phyloP scores from a whole-genome alignment of 2,113 vertebrate genomes.

The Sakesphorus luctuosus region DNA sequence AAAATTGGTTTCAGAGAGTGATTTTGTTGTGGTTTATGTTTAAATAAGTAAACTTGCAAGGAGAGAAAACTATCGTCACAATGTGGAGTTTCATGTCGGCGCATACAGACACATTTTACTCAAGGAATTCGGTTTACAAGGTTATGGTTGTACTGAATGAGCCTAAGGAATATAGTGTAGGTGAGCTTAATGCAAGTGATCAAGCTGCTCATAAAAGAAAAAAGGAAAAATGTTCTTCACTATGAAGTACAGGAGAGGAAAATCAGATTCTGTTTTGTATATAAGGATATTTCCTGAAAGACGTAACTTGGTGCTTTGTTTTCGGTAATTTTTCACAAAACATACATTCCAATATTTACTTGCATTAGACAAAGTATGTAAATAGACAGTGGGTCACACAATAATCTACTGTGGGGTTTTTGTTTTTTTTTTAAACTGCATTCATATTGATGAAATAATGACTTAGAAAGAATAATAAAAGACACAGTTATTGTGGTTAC shows the following conservation, averaged over 20 bases:
- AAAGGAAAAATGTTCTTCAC: background rate
- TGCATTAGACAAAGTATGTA: slow-evolving; percentile 76
- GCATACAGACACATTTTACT: background rate
- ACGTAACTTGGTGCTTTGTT: background rate
- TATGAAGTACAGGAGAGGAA: background rate
- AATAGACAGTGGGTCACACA: slow-evolving; percentile 75
- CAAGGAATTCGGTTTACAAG: background rate
- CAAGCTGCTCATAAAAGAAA: background rate
- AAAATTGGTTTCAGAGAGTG: background rate
- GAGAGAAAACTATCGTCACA: background rate
- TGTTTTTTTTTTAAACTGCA: background rate
- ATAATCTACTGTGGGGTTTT: background rate
- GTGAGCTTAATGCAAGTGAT: background rate
- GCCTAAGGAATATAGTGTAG: background rate
- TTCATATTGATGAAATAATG: slow-evolving; percentile 71
- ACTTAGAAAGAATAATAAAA: slow-evolving; percentile 77
- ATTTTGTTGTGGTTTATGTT: background rate
- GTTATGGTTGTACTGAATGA: background rate
- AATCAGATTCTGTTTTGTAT: background rate
- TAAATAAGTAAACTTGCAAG: background rate
- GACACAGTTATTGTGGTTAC: slow-evolving; percentile 74
- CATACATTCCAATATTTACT: slow-evolving; percentile 65
- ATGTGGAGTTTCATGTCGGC: background rate
- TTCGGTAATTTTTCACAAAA: slow-evolving; percentile 8
- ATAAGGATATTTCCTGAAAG: background rate